phyloP scores from a whole-genome alignment of 2,113 vertebrate genomes.

The Mormyrus iriodes region DNA sequence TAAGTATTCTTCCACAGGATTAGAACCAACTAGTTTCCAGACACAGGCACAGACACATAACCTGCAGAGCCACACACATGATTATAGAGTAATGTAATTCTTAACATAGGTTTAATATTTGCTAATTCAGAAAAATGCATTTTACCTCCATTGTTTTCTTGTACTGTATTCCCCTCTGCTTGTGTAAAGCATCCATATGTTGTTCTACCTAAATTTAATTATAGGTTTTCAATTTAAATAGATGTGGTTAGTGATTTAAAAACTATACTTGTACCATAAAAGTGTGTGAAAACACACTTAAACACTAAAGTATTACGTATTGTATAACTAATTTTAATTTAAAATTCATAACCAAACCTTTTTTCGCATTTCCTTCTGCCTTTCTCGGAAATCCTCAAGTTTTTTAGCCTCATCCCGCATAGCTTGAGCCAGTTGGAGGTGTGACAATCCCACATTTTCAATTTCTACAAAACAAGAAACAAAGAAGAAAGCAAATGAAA shows the following conservation, averaged over 20 bases:
- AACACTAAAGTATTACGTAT: neutral
- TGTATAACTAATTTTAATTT: neutral
- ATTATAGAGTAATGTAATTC: neutral
- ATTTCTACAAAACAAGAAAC: constrained; percentile 49
- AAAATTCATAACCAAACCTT: constrained; percentile 57
- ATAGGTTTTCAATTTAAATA: neutral
- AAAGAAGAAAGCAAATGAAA: neutral
- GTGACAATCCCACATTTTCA: constrained; percentile 77
- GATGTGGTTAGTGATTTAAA: neutral
- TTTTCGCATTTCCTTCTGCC: constrained; percentile 77
- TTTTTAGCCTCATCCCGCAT: constrained; percentile 84
- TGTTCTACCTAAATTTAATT: constrained; percentile 69
- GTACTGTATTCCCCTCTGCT: constrained; percentile 77
- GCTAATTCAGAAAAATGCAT: neutral
- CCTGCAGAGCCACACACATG: neutral
- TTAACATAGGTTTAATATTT: neutral
- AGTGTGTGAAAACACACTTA: neutral
- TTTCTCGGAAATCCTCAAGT: constrained; percentile 89
- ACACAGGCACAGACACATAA: neutral
- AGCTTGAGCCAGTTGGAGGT: constrained; percentile 78
- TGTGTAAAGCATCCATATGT: constrained; percentile 81
- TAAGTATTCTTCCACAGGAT: neutral
- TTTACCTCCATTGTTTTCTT: constrained; percentile 94
- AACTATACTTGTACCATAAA: neutral
- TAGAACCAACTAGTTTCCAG: neutral